These are phyloP conservation scores for Bos taurus DNA, from an alignment of 2,113 vertebrate species.

Conservation along the genomic window ARS-UCD2.0 NC_037333.1:62109501-62110000, in stretches of 20 bases:
- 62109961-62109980: background rate
- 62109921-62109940: background rate
- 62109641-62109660: background rate
- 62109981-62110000: background rate
- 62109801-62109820: background rate
- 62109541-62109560: background rate
- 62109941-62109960: background rate
- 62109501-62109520: background rate
- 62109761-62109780: background rate
- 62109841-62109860: background rate
- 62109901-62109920: background rate
- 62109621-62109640: background rate
- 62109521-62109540: background rate
- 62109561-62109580: background rate
- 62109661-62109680: slow-evolving; percentile 12
- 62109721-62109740: background rate
- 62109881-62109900: background rate
- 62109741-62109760: background rate
- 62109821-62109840: background rate
- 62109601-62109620: background rate
- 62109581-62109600: background rate
- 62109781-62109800: background rate
- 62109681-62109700: background rate
- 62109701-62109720: slow-evolving; percentile 39
- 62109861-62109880: background rate